Evolutionary conservation across 2,888 invertebrate species (phyloP), one percentile per base, ranked within the genome.

Genomic region (Bellardia pandia): DNA sequence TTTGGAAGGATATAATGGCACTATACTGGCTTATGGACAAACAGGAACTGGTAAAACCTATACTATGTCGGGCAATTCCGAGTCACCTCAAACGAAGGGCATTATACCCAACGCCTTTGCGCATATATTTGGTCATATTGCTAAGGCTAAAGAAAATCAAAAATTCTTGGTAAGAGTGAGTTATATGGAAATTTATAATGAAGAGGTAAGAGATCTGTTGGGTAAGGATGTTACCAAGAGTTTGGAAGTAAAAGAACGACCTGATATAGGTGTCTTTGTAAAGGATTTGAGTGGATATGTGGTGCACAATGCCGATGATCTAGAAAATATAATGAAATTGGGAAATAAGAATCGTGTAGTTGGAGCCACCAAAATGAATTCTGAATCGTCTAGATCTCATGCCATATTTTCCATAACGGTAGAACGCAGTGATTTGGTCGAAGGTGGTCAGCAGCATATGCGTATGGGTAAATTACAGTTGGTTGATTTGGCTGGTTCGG

Each of bases 51-150:
- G 99, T 9, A 99, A 99, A 94, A 99, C 99, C 0, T 99, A 97
- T 93, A 99, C 99, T 0, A 99, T 99, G 99, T 98, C 98, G 1
- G 99, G 99, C 0, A 96, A 96, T 85, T 95, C 97, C 89, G 95
- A 96, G 2, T 96, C 97, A 14, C 97, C 98, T 0, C 98, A 99
- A 91, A 95, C 98, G 9, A 95, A 98, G 85, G 99, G 99, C 64
- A 98, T 99, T 90, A 99, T 99, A 91, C 99, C 99, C 0, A 99
- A 99, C 94, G 98, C 99, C 0, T 99, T 99, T 94, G 99, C 99
- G 0, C 99, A 99, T 91, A 98, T 99, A 90, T 99, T 99, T 94
- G 98, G 98, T 42, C 98, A 98, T 91, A 99, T 99, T 90, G 98
- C 99, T 0, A 97, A 98, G 92, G 98, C 98, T 0, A 96, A 96